Evolutionary conservation across 53 echinoderm and acorn worm species (phyloP).

Genomic region (Astropecten irregularis): DNA sequence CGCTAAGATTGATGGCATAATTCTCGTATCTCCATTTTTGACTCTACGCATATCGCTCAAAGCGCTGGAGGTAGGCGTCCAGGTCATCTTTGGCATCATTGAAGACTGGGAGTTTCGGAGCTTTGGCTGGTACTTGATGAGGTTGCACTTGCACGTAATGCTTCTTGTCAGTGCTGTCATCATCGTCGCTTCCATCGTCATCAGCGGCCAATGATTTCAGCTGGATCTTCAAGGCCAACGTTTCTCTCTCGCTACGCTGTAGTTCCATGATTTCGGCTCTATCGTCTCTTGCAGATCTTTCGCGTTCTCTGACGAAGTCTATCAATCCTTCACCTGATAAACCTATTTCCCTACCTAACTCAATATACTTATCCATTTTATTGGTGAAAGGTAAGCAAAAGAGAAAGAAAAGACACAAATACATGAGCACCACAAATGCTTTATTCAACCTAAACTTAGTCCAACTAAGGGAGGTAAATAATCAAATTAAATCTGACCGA

Average conservation of each 20-base stretch:
- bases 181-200: neutral
- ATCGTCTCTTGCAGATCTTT: conserved; percentile 3
- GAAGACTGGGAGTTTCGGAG: conserved; percentile 59
- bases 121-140: too few relatives aligned
- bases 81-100: conserved; percentile 53
- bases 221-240: neutral
- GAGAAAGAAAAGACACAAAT: too few relatives aligned
- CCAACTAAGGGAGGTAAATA: too few relatives aligned
- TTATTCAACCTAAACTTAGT: too few relatives aligned
- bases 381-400: too few relatives aligned
- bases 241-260: neutral
- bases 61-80: conserved; percentile 62
- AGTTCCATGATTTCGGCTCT: neutral
- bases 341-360: conserved; percentile 8
- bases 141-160: too few relatives aligned
- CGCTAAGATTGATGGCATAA: conserved; percentile 65
- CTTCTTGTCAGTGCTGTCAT: neutral
- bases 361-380: neutral
- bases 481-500: too few relatives aligned
- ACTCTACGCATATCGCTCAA: conserved; percentile 43
- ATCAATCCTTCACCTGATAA: neutral
- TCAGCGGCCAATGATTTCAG: neutral
- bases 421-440: too few relatives aligned
- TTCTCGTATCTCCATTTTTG: conserved; percentile 31
- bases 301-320: conserved; percentile 25